Evolutionary conservation across 2,888 invertebrate species (phyloP), one percentile per base, ranked within the genome.

Genomic region (Cephus pulcher): DNA sequence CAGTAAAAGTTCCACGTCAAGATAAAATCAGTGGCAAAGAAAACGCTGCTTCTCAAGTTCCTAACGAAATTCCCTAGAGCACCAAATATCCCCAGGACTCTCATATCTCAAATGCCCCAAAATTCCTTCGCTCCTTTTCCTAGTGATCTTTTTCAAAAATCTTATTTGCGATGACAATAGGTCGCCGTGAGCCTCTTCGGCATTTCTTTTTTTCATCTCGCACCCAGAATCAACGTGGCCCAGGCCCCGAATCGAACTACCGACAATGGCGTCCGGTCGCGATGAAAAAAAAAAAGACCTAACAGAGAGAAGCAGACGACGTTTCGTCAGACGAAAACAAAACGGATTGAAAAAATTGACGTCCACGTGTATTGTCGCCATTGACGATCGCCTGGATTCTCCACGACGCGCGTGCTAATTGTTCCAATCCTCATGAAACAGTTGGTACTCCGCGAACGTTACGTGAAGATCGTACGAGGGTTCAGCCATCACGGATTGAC

Each of bases 371-470:
- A 15, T 15, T 74, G 56, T 71, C 0, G 6, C 15, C 12, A 56
- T 34, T 6, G 33, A 35, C n/a, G 69, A 3, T 68, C n/a, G 32
- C 23, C 75, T 9, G 23, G 32, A 34, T 75, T 78, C 75, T 78
- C 33, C 30, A 69, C 78, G 69, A 4, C 35, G 76, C 78, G 75
- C 78, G 78, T 78, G 78, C 75, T 75, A 69, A 78, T 78, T 78
- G 74, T 75, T 75, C 75, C 37, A 35, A 69, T 56, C 56, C 2
- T 33, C 75, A 15, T 69, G 15, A 77, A 74, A 68, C 35, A 74
- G 70, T 15, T 69, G 69, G 34, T 70, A 69, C 40, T 73, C n/a
- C 69, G 70, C 40, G n/a, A 34, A n/a, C 32, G 73, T 15, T 74
- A 75, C 56, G 74, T 75, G 74, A 34, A 34, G 34, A 71, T 35